phyloP scores from a whole-genome alignment of 2,113 vertebrate genomes.

The Apteryx owenii region DNA sequence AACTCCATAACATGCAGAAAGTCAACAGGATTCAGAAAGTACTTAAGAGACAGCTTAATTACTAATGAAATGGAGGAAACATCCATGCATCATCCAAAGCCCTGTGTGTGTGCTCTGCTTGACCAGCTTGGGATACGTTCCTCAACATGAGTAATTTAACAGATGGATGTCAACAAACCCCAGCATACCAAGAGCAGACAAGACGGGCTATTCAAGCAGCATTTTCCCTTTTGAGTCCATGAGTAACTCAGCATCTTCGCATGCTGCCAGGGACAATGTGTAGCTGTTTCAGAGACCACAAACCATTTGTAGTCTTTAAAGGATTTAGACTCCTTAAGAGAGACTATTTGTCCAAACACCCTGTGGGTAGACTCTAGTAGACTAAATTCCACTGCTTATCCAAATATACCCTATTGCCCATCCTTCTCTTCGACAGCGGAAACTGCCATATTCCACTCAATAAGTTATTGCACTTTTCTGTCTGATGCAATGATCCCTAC shows the following conservation, averaged over 20 bases:
- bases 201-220: accelerated
- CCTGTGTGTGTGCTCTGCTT: accelerated
- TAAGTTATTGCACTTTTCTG: background rate
- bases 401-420: accelerated
- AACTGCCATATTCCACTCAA: accelerated
- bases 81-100: background rate
- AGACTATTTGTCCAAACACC: background rate
- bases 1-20: background rate
- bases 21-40: background rate
- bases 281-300: background rate
- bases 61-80: background rate
- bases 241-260: background rate
- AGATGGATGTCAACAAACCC: background rate
- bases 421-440: background rate
- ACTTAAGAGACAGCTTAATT: background rate
- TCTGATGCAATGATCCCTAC: background rate
- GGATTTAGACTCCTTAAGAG: background rate
- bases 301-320: background rate
- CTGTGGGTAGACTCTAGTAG: background rate
- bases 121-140: accelerated
- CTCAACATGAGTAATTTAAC: background rate
- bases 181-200: background rate
- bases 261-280: accelerated
- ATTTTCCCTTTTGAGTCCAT: background rate
- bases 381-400: background rate